Base-by-base conservation (phyloP, 2,113 vertebrate genomes). In the Pluvianellus socialis region DNA sequence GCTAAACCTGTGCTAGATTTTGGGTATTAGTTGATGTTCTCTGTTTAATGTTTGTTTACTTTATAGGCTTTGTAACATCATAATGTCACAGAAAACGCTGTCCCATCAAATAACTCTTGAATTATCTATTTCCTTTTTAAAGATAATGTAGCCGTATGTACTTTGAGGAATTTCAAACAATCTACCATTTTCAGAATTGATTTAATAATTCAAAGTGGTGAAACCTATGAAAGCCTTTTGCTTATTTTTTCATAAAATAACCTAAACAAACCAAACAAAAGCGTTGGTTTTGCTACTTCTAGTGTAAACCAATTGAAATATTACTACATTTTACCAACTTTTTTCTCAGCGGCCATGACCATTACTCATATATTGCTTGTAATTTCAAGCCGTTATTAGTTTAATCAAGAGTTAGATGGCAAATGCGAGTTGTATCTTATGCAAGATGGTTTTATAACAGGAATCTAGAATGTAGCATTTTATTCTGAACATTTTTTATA, bases 111-210 rank as follows among this genome's bases (percentile, higher is more conserved):
- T n/a, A 23, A 4, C 32, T 68, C 12, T 50, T 68, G 27, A 45
- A 70, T 86, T 42, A 38, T 22, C 50, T 58, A 3, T 80, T 88
- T 88, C 33, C 8, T 67, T 66, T 85, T 73, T 68, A 65, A 74
- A 86, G 23, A 19, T 9, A n/a, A 24, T 4, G 4, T 40, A 38
- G 13, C 7, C 0, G 0, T 79, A 32, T 35, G 11, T 49, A 5
- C 27, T 79, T 86, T 56, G 13, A 3, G 26, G 11, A 74, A 59
- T 55, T 79, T 74, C 5, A 73, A 71, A 16, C 17, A 62, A 67
- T 42, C 47, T 55, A 44, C 9, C 8, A 26, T 61, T 74, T 91
- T 92, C 40, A 49, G 21, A 82, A 71, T 2, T 12, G 4, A 65
- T 87, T 45, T 66, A 52, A 38, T 85, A 66, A 61, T 77, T 93